Percentiles rank a stretch among this genome's conserved stretches.
phyloP scores from a whole-genome alignment of 2,797 vertebrate genomes.

The Petrocephalus sullivani region DNA sequence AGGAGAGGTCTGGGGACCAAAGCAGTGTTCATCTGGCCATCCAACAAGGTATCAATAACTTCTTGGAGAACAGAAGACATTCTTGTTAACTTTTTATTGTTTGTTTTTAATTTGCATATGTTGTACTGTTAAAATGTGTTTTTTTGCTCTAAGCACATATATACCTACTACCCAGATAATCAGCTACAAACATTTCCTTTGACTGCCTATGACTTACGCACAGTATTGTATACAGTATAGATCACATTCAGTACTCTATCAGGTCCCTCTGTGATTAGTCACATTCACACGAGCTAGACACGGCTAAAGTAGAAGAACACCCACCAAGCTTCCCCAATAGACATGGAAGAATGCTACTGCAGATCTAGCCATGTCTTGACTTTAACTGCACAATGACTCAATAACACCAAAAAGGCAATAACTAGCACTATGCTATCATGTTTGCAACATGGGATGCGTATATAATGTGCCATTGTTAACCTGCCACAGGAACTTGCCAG shows the following conservation, averaged over 20 bases:
- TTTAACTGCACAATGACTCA: not conserved
- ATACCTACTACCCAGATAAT: not conserved
- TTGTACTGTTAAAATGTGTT: not conserved
- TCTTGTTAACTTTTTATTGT: not conserved
- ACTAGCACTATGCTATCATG: not conserved
- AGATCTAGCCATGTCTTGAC: not conserved
- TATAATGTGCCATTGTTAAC: not conserved
- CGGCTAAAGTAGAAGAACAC: not conserved
- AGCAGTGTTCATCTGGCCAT: too few relatives aligned
- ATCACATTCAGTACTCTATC: not conserved
- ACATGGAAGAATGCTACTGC: not conserved
- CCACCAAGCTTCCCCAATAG: not conserved
- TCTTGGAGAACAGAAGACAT: too few relatives aligned
- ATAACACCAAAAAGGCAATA: not conserved
- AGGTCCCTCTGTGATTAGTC: not conserved
- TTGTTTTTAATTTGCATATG: constrained; percentile 2
- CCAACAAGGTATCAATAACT: too few relatives aligned
- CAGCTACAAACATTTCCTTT: not conserved
- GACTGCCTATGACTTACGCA: not conserved
- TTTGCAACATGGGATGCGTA: not conserved
- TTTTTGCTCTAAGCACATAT: not conserved
- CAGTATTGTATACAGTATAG: not conserved
- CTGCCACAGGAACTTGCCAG: not conserved
- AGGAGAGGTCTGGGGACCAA: too few relatives aligned
- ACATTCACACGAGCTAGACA: not conserved